Percentiles rank a stretch among this genome's conserved stretches.
Evolutionary conservation across 2,888 invertebrate species (phyloP).

Genomic region (Eilema sororculum): DNA sequence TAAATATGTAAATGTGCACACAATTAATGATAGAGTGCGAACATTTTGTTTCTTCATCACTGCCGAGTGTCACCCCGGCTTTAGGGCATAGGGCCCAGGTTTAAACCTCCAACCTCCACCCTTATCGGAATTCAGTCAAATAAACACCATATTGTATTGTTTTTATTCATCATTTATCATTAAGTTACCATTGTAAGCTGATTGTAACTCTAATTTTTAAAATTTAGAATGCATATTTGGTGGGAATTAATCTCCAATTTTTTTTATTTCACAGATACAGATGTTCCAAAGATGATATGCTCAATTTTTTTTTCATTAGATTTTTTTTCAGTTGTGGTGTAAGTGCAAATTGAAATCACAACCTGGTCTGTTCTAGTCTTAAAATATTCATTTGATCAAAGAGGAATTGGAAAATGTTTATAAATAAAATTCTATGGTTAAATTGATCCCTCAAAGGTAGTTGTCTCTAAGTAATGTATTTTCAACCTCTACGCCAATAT

Average conservation of each 20-base stretch:
- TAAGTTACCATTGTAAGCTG: conserved; percentile 72
- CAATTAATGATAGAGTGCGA: conserved; percentile 99
- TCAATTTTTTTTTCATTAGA: conserved; percentile 50
- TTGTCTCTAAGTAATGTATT: conserved; percentile 54
- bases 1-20: conserved; percentile 99
- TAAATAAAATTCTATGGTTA: conserved; percentile 72
- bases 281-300: conserved; percentile 66
- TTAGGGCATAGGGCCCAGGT: conserved; percentile 73
- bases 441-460: conserved; percentile 81
- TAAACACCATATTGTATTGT: conserved; percentile 62
- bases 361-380: conserved; percentile 52
- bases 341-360: conserved; percentile 61
- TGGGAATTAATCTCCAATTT: conserved; percentile 49
- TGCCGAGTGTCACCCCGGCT: conserved; percentile 78
- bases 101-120: conserved; percentile 54
- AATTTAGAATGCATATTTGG: conserved; percentile 62
- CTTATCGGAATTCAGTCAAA: conserved; percentile 62
- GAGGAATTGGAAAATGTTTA: conserved; percentile 48
- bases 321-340: conserved; percentile 50
- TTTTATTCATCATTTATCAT: conserved; percentile 43
- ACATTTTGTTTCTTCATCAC: conserved; percentile 99
- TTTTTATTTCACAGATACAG: conserved; percentile 36
- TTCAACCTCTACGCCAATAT: conserved; percentile 44
- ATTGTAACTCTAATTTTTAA: conserved; percentile 46
- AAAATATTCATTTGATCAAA: conserved; percentile 40